A percentile compares a stretch with the other conserved stretches of the same genome.
Evolutionary conservation across 2,113 vertebrate species (phyloP).

Genomic region (Elgaria multicarinata): DNA sequence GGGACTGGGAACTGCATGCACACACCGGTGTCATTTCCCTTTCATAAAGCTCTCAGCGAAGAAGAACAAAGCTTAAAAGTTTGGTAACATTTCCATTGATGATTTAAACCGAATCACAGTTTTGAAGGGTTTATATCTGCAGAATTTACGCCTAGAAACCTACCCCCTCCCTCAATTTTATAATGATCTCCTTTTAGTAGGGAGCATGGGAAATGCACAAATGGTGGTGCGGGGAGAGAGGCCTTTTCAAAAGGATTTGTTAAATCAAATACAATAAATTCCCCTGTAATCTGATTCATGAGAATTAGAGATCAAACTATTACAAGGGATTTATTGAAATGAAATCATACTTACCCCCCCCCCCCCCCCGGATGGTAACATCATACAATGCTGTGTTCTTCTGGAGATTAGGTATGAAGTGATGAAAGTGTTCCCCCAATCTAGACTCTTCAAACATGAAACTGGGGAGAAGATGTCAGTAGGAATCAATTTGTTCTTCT

Average conservation of each 20-base stretch:
- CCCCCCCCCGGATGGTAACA: constrained; percentile 32
- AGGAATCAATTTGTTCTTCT: constrained; percentile 66
- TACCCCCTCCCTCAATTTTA: background rate
- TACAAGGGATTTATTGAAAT: constrained; percentile 59
- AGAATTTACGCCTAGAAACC: background rate
- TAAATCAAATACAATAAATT: constrained; percentile 66
- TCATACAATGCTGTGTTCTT: constrained; percentile 46
- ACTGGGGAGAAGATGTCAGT: constrained; percentile 56
- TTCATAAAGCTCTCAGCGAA: background rate
- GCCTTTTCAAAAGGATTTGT: constrained; percentile 53
- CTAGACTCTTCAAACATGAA: constrained; percentile 31
- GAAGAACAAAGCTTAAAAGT: constrained; percentile 8
- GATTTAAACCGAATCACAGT: background rate
- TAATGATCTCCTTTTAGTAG: constrained; percentile 32
- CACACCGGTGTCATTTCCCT: background rate
- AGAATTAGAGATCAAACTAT: constrained; percentile 66
- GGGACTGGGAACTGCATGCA: background rate
- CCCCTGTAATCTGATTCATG: constrained; percentile 54
- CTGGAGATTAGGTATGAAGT: constrained; percentile 40
- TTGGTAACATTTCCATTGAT: constrained; percentile 1
- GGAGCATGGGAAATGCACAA: constrained; percentile 34
- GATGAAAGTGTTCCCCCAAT: constrained; percentile 46
- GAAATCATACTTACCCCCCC: constrained; percentile 56
- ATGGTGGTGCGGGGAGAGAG: background rate
- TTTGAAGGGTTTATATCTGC: background rate